A percentile compares a stretch with the other conserved stretches of the same genome.
These are phyloP conservation scores for Wasmannia auropunctata DNA, from an alignment of 1,140 invertebrate species.

Conservation along the genomic window DNA sequence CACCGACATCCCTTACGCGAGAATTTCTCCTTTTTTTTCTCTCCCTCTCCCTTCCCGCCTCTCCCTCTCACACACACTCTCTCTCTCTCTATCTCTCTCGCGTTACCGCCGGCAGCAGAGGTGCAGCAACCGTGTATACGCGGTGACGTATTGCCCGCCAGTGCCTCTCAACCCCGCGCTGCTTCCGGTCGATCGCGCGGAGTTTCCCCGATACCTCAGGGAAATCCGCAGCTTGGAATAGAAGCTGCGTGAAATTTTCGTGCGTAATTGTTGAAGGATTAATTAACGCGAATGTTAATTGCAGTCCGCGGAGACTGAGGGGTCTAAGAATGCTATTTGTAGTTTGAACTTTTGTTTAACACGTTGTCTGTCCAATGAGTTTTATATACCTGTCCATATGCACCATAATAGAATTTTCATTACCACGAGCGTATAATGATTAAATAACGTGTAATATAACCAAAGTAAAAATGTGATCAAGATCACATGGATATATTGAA, in stretches of 20 bases:
- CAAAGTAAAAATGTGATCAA: not conserved
- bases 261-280: not conserved
- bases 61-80: too few relatives aligned
- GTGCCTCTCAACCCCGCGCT: constrained; percentile 56
- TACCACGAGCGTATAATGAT: not conserved
- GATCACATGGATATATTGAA: not conserved
- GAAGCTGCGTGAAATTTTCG: not conserved
- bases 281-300: not conserved
- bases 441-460: not conserved
- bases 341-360: not conserved
- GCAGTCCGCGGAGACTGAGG: not conserved
- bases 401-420: not conserved
- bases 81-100: not conserved
- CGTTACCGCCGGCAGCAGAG: constrained; percentile 41
- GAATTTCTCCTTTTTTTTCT: constrained; percentile 47
- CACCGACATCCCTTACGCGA: constrained; percentile 71
- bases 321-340: not conserved
- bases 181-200: constrained; percentile 3
- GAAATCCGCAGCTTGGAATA: not conserved
- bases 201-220: not conserved
- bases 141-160: constrained; percentile 63
- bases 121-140: constrained; percentile 51
- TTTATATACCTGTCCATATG: not conserved
- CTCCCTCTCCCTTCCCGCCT: not conserved
- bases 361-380: not conserved